These are phyloP conservation scores for Nebria brevicollis DNA, from an alignment of 2,888 invertebrate species.

Conservation along the genomic window DNA sequence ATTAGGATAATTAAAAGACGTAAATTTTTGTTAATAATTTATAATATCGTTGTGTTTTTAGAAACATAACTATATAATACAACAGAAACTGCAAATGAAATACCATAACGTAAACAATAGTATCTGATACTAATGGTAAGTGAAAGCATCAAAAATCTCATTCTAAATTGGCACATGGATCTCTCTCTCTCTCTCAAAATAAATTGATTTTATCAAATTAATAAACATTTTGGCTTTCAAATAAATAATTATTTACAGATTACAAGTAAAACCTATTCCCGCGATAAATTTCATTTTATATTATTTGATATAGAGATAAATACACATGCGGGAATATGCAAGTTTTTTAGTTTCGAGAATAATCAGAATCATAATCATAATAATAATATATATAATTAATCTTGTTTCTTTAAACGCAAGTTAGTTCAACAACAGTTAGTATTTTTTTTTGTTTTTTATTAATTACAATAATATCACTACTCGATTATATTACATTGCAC, in stretches of 20 bases:
- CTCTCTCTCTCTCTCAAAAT: no score
- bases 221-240: background rate
- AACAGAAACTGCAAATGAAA: conserved; percentile 32
- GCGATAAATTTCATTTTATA: conserved; percentile 26
- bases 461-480: conserved; percentile 45
- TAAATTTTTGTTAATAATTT: conserved; percentile 25
- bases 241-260: conserved; percentile 34
- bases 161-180: conserved; percentile 41
- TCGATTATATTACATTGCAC: conserved; percentile 46
- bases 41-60: conserved; percentile 45
- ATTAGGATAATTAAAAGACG: background rate
- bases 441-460: conserved; percentile 19
- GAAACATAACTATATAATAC: conserved; percentile 41
- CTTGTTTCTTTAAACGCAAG: conserved; percentile 37
- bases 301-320: background rate
- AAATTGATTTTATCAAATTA: no score
- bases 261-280: conserved; percentile 33
- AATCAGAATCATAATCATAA: background rate
- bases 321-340: conserved; percentile 28
- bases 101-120: conserved; percentile 41
- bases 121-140: conserved; percentile 29
- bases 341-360: conserved; percentile 3
- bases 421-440: conserved; percentile 43
- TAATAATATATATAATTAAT: conserved; percentile 40
- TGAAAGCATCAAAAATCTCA: conserved; percentile 29